Percentiles rank a stretch among this genome's conserved stretches.
Evolutionary conservation across 2,888 invertebrate genomes (phyloP).

Genomic region (Acanthococcus lagerstroemiae): DNA sequence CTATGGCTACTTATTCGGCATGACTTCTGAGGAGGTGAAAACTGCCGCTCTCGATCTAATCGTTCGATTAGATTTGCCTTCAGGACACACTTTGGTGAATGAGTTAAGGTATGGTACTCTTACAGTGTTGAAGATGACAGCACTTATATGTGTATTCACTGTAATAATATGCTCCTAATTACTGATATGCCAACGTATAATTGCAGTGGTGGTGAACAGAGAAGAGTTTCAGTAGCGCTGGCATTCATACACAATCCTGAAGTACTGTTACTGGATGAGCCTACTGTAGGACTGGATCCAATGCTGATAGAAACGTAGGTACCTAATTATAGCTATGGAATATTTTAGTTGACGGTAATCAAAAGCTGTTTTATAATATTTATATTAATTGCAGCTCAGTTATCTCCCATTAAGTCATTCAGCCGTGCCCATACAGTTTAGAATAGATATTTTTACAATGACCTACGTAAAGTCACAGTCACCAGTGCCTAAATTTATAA

Average conservation of each 20-base stretch:
- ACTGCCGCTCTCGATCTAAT: slow-evolving; percentile 26
- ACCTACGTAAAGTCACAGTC: too few species aligned
- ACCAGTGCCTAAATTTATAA: too few species aligned
- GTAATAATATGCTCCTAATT: background rate
- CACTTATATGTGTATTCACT: background rate
- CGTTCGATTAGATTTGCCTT: slow-evolving; percentile 31
- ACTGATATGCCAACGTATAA: background rate
- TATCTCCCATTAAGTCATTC: too few species aligned
- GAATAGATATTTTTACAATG: too few species aligned
- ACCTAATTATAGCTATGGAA: too few species aligned
- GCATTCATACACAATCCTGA: slow-evolving; percentile 82
- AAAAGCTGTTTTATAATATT: too few species aligned
- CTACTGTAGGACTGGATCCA: slow-evolving; percentile 89
- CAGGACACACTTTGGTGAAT: too few species aligned
- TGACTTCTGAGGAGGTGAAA: slow-evolving; percentile 19
- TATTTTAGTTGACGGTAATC: too few species aligned
- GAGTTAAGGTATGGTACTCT: background rate
- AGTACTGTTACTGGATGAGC: slow-evolving; percentile 80
- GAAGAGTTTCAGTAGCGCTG: slow-evolving; percentile 78
- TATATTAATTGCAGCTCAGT: too few species aligned
- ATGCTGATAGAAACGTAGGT: slow-evolving; percentile 65
- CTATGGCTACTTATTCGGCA: slow-evolving; percentile 32
- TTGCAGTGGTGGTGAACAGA: slow-evolving; percentile 68
- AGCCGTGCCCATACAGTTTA: too few species aligned
- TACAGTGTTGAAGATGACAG: too few species aligned